Base-by-base conservation (phyloP, 2,797 vertebrate species). In the Diplodus puntazzo region DNA sequence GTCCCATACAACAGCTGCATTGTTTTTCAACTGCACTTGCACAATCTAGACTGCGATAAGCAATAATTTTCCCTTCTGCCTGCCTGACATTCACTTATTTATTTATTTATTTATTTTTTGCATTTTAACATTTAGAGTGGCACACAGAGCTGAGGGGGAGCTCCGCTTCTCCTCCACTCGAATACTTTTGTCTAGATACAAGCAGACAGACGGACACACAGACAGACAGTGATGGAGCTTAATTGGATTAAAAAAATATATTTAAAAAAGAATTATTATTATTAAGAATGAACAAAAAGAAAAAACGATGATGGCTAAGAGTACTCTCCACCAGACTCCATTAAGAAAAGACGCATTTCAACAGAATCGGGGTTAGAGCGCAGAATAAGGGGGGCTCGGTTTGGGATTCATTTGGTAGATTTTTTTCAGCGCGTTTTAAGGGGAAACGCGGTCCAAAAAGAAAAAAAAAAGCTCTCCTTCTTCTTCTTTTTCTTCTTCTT, bases 391-490 rank as follows among this genome's bases (percentile, higher is more conserved):
- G 2, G 27, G 9, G 20, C 42, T 81, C 54, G 7, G 75, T 27
- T 69, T 86, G 39, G 43, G 46, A 53, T 18, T 46, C 10, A 21
- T 39, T 62, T 49, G 8, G 12, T 25, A 46, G 21, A 27, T 84
- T 64, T 63, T 63, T 30, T 25, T 25, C 9, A 34, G 53, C 67
- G 67, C 75, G 80, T 52, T 77, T 92, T 87, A 85, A 88, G 77
- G 92, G 92, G 81, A 94, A 88, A 94, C 92, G 90, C 91, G 91
- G 90, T 49, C 88, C 43, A 45, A 67, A 80, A 30, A 30, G 4
- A 30, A 30, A 2, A 25, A 25, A 85, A 92, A 87, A 87, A 91
- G 91, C 87, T 45, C 92, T 92, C 85, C 30, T 30, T 27, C 27
- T 4, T 1, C 30, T 30, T 4, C 30, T 30, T 5, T 0, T 43